Conservation (phyloP, 2,113 vertebrate genomes). For the Propithecus coquereli region DNA sequence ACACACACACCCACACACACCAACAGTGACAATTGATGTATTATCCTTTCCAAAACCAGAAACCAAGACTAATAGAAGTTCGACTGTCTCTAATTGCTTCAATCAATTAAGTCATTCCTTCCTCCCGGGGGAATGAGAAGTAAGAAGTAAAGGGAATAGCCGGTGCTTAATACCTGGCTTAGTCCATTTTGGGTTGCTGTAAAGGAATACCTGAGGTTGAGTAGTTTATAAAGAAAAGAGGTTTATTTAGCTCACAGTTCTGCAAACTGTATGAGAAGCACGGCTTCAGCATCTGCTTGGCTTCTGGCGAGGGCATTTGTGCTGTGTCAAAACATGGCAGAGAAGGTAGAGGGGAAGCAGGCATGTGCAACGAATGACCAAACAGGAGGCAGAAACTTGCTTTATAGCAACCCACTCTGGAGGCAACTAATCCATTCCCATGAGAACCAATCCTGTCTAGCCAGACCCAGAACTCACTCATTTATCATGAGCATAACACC, state of each 20-base stretch:
- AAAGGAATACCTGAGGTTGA: not conserved
- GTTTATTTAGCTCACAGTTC: not conserved
- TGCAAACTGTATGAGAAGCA: not conserved
- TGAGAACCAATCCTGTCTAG: not conserved
- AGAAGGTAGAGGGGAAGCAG: not conserved
- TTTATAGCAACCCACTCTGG: not conserved
- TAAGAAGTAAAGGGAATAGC: not conserved
- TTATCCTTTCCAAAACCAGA: not conserved
- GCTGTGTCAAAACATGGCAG: not conserved
- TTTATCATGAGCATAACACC: not conserved
- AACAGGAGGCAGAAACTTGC: not conserved
- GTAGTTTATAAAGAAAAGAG: not conserved
- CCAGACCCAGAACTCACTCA: not conserved
- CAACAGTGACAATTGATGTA: not conserved
- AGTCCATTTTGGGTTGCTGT: not conserved
- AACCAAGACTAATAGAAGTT: not conserved
- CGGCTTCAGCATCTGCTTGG: not conserved
- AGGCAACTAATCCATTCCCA: not conserved
- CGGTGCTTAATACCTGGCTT: not conserved
- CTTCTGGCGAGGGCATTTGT: not conserved
- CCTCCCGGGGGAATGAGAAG: not conserved
- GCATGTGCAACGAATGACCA: not conserved
- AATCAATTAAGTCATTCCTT: constrained; percentile 1
- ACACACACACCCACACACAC: not conserved
- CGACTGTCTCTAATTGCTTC: not conserved